Evolutionary conservation across 2,113 vertebrate genomes (phyloP).

Genomic region (Tiliqua scincoides): DNA sequence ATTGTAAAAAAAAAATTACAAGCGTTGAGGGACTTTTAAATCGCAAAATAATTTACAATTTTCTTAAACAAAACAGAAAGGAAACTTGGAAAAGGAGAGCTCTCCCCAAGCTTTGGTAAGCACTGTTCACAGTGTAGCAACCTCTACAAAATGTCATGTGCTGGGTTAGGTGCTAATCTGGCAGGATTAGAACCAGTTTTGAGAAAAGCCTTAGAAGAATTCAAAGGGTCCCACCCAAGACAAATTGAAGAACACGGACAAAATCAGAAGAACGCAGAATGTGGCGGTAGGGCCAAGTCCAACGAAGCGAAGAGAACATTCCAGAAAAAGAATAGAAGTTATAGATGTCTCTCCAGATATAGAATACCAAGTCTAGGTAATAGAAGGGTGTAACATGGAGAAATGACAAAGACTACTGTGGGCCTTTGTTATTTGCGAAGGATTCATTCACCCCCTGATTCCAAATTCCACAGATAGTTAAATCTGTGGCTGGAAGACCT

Average conservation of each 20-base stretch:
- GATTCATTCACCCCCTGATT: no score
- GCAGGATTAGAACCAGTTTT: not conserved
- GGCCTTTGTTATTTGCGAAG: no score
- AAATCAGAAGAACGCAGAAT: not conserved
- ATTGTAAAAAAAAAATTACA: slow-evolving; percentile 49
- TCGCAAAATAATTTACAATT: not conserved
- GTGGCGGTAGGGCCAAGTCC: not conserved
- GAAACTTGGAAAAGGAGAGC: slow-evolving; percentile 37
- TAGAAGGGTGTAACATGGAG: not conserved
- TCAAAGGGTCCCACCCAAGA: not conserved
- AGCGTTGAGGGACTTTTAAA: slow-evolving; percentile 36
- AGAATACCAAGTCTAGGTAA: not conserved
- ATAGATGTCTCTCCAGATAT: not conserved
- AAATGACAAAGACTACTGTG: not conserved
- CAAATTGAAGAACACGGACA: not conserved
- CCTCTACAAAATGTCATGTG: slow-evolving; percentile 30
- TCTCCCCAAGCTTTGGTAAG: slow-evolving; percentile 32
- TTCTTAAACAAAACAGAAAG: not conserved
- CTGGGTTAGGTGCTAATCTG: not conserved
- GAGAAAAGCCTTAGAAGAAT: not conserved
- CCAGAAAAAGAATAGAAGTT: not conserved
- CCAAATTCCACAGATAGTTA: no score
- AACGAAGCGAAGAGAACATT: not conserved
- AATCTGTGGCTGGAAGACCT: no score
- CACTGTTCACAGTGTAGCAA: slow-evolving; percentile 36